Conservation (phyloP, 64 coral and sea anemone genomes). For the Actinia tenebrosa region DNA sequence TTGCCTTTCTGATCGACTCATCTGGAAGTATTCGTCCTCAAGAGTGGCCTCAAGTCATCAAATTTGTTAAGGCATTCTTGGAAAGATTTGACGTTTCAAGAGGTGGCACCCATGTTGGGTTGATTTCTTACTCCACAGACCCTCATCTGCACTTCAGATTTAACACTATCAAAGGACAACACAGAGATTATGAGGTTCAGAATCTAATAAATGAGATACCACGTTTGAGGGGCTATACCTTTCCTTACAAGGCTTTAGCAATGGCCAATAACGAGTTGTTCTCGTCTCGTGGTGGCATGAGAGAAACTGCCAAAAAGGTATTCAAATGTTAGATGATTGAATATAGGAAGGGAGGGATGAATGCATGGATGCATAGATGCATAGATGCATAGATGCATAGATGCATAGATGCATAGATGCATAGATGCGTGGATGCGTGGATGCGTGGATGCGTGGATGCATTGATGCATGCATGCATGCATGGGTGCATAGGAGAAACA, state of each 20-base stretch:
- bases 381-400: too few species aligned
- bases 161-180: constrained; percentile 58
- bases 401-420: too few species aligned
- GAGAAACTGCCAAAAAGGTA: constrained; percentile 68
- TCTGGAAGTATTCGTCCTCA: constrained; percentile 70
- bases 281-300: constrained; percentile 54
- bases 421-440: too few species aligned
- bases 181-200: constrained; percentile 25
- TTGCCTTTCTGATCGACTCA: constrained; percentile 69
- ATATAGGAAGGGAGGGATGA: too few species aligned
- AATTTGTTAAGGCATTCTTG: constrained; percentile 43
- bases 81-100: constrained; percentile 48
- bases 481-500: too few species aligned
- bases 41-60: constrained; percentile 49
- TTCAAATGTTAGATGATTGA: not conserved
- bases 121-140: constrained; percentile 50
- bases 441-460: too few species aligned
- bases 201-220: constrained; percentile 44
- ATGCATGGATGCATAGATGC: too few species aligned
- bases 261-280: constrained; percentile 55
- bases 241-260: constrained; percentile 64
- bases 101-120: constrained; percentile 61
- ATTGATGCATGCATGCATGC: too few species aligned
- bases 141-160: constrained; percentile 53
- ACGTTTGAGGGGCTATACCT: constrained; percentile 58